Percentiles rank a stretch among this genome's conserved stretches.
These are phyloP conservation scores for Mythimna pallens DNA, from an alignment of 2,888 invertebrate species.

Conservation along the genomic window DNA sequence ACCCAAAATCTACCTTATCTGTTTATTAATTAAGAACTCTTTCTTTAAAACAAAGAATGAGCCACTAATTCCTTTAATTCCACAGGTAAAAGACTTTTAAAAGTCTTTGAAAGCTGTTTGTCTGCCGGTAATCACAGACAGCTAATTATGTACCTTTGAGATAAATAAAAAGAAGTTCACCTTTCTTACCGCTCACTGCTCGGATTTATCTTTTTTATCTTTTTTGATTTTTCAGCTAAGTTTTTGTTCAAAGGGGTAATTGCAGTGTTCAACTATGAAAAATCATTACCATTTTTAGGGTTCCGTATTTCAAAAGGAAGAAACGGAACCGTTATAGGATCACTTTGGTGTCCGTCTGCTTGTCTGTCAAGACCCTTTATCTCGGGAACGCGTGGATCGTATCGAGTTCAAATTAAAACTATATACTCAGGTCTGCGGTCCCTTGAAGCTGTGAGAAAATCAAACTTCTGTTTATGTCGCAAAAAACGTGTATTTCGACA, in stretches of 20 bases:
- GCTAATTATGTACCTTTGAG: slow-evolving; percentile 56
- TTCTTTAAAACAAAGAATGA: slow-evolving; percentile 11
- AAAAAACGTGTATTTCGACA: too few relatives aligned
- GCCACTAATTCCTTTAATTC: slow-evolving; percentile 35
- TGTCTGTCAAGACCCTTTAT: too few relatives aligned
- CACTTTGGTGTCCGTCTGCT: too few relatives aligned
- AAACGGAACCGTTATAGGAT: too few relatives aligned
- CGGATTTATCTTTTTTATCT: slow-evolving; percentile 30
- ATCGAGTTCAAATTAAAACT: too few relatives aligned
- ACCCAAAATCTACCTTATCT: background rate
- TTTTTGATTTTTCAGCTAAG: background rate
- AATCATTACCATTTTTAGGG: background rate
- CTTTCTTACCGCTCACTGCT: slow-evolving; percentile 12
- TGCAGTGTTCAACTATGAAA: slow-evolving; percentile 5
- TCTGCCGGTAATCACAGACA: slow-evolving; percentile 43
- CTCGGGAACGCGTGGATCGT: too few relatives aligned
- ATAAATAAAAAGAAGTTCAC: slow-evolving; percentile 38
- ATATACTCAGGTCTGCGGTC: too few relatives aligned
- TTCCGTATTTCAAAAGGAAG: too few relatives aligned
- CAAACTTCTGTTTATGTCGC: too few relatives aligned
- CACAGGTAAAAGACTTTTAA: slow-evolving; percentile 34
- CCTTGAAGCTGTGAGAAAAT: too few relatives aligned
- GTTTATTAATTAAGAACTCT: slow-evolving; percentile 1
- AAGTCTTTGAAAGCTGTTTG: slow-evolving; percentile 54
- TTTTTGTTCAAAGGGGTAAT: slow-evolving; percentile 33